Percentiles rank a stretch among this genome's conserved stretches.
phyloP scores from a whole-genome alignment of 2,797 vertebrate genomes.

The Euphonia xanthogaster region DNA sequence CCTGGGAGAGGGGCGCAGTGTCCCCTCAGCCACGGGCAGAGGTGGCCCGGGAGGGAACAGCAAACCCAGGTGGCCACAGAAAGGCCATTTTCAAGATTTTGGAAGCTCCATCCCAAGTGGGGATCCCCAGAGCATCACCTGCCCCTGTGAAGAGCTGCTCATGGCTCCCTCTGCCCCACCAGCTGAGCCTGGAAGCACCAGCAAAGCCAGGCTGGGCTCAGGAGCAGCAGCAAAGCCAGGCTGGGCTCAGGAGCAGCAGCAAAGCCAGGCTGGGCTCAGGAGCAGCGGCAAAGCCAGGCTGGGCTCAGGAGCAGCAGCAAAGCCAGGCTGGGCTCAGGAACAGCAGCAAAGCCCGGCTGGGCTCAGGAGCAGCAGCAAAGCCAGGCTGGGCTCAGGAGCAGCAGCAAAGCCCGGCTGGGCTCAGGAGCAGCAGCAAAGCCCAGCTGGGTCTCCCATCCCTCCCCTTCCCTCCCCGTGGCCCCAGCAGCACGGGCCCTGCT shows the following conservation, averaged over 20 bases:
- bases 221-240: neutral
- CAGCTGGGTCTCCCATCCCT: neutral
- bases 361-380: neutral
- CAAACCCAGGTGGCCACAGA: accelerated
- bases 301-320: neutral
- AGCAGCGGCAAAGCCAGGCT: too few relatives aligned
- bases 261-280: too few relatives aligned
- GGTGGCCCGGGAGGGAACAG: neutral
- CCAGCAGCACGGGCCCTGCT: neutral
- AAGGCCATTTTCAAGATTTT: neutral
- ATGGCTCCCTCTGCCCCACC: accelerated
- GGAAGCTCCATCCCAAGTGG: neutral
- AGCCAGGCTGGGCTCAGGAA: neutral
- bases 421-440: neutral
- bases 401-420: neutral
- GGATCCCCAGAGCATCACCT: neutral
- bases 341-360: accelerated
- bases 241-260: neutral
- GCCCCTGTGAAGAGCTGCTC: neutral
- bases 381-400: neutral
- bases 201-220: neutral
- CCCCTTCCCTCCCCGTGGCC: neutral
- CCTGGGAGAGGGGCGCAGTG: accelerated
- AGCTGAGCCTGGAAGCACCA: neutral
- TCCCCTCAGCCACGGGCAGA: neutral